phyloP scores from a whole-genome alignment of 2,888 invertebrate species.

The Siphlonurus alternatus region DNA sequence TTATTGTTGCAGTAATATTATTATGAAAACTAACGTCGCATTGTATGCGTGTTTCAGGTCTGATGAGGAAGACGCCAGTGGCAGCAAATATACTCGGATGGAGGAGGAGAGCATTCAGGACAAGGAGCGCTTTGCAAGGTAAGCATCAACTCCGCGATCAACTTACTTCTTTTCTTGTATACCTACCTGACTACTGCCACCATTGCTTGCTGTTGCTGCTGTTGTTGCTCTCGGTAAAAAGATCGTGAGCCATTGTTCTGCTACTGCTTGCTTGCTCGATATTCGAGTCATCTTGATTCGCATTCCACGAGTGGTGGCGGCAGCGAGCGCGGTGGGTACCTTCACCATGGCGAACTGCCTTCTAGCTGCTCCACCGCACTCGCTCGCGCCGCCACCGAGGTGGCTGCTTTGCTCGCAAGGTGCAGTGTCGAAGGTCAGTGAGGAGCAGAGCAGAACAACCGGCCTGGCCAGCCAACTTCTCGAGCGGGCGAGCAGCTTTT shows the following conservation, averaged over 20 bases:
- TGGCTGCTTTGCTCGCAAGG: not conserved
- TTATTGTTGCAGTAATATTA: too few species aligned
- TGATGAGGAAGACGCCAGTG: conserved; percentile 76
- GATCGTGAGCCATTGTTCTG: not conserved
- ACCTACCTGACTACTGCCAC: not conserved
- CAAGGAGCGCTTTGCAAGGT: conserved; percentile 94
- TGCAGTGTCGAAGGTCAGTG: not conserved
- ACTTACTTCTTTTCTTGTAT: not conserved
- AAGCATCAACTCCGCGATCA: conserved; percentile 23
- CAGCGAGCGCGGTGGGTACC: not conserved
- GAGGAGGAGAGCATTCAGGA: conserved; percentile 91
- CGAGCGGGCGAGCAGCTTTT: not conserved
- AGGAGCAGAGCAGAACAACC: not conserved
- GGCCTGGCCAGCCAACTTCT: not conserved
- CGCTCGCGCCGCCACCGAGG: not conserved
- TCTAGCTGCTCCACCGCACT: not conserved
- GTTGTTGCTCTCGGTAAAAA: not conserved
- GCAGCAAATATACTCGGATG: conserved; percentile 67
- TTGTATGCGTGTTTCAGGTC: conserved; percentile 41
- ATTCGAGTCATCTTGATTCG: not conserved
- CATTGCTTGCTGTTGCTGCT: not conserved
- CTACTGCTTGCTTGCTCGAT: not conserved
- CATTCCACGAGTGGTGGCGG: not conserved
- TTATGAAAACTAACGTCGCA: too few species aligned
- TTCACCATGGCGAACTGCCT: not conserved